Percentiles rank a stretch among this genome's conserved stretches.
Evolutionary conservation across 2,113 vertebrate genomes (phyloP).

Genomic region (Apodemus sylvaticus): DNA sequence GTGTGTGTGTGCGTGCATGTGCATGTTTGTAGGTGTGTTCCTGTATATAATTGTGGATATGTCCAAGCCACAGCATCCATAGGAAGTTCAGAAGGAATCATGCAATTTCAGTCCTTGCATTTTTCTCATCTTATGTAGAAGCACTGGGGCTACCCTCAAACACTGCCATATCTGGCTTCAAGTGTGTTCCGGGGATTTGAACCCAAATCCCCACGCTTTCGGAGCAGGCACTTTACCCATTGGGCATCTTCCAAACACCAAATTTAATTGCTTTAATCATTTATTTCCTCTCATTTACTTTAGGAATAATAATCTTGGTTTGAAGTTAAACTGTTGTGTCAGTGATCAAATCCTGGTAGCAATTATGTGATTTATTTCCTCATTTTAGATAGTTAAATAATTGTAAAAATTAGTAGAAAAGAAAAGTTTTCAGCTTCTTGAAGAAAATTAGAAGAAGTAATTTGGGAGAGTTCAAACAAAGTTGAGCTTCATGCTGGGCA

Average conservation of each 20-base stretch:
- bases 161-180: neutral
- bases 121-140: neutral
- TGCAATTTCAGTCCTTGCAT: neutral
- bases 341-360: neutral
- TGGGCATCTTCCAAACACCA: neutral
- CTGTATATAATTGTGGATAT: too few species aligned
- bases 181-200: neutral
- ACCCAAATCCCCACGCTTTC: too few species aligned
- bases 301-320: neutral
- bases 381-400: neutral
- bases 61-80: neutral
- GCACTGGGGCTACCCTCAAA: too few species aligned
- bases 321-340: neutral
- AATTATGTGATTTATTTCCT: slow-evolving; percentile 4
- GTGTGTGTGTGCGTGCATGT: neutral
- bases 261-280: slow-evolving; percentile 44
- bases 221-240: neutral
- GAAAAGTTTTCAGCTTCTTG: neutral
- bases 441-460: neutral
- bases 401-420: neutral
- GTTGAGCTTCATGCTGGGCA: neutral
- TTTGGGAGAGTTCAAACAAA: neutral
- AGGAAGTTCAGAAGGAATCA: neutral
- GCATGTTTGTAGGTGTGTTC: too few species aligned
- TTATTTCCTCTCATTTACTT: neutral